Evolutionary conservation across 2,888 invertebrate species (phyloP), one percentile per base, ranked within the genome.

Genomic region (Electrophaes corylata): DNA sequence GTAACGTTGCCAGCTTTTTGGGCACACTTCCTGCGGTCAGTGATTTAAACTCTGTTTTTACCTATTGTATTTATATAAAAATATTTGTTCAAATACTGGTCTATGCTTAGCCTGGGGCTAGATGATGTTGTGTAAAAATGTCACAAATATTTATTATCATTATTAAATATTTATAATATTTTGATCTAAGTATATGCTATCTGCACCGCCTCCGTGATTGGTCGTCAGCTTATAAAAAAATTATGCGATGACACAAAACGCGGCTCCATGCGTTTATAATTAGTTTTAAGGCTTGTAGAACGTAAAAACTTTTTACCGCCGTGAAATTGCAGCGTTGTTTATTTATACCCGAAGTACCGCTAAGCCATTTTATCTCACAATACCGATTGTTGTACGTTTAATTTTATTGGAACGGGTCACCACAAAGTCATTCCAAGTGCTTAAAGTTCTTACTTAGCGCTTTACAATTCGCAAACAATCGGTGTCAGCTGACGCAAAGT

Each of bases 401-500:
- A 65, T 58, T 61, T 61, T 57, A 61, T 63, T 57, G 57, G 57
- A 54, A 52, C 41, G 49, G 57, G 60, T 56, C 45, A 48, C 51
- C 63, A 45, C 59, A 63, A 54, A 59, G 40, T 48, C 57, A 49
- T 57, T 63, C 39, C 31, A 43, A 62, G 52, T 49, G 48, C 45
- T 60, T 46, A 19, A 60, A 62, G 55, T 55, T 60, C 57, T 57
- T 53, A 54, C 63, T 66, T 62, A 65, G 61, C 54, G 52, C 57
- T 63, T 61, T 59, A 63, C 54, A 62, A 60, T 63, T 62, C 50
- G 57, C 62, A 62, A 64, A 59, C 64, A 57, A 57, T 66, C 55
- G 60, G 54, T 57, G 56, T 50, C 45, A 16, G 33, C 51, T 31
- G 57, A 55, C 60, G 57, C 52, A 29, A 60, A 64, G 46, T 67